phyloP scores from a whole-genome alignment of 2,888 invertebrate species.

The Oxyteleia sp. region DNA sequence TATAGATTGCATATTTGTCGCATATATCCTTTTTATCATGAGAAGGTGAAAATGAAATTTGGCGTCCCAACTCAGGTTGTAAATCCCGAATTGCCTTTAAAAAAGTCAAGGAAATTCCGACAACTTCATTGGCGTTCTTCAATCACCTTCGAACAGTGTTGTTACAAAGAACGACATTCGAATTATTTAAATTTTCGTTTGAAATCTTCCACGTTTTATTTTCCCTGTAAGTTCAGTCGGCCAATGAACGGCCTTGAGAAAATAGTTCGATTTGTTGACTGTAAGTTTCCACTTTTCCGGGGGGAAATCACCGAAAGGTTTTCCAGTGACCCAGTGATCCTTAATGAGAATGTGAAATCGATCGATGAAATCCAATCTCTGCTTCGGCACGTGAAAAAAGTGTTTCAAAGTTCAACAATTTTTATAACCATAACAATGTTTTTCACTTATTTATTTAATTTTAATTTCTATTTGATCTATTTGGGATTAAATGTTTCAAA shows the following conservation, averaged over 20 bases:
- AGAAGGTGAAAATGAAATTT: too few relatives aligned
- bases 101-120: slow-evolving; percentile 33
- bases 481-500: too few relatives aligned
- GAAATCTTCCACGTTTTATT: slow-evolving; percentile 5
- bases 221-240: slow-evolving; percentile 23
- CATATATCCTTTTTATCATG: too few relatives aligned
- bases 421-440: too few relatives aligned
- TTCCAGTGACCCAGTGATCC: slow-evolving; percentile 22
- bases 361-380: slow-evolving; percentile 8
- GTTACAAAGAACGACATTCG: slow-evolving; percentile 13
- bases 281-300: slow-evolving; percentile 2
- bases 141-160: slow-evolving; percentile 7
- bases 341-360: slow-evolving; percentile 22
- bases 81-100: slow-evolving; percentile 19
- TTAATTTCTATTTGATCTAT: too few relatives aligned
- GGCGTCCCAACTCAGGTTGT: slow-evolving; percentile 18
- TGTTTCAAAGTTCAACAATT: too few relatives aligned
- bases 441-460: too few relatives aligned
- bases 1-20: too few relatives aligned
- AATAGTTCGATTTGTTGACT: neutral
- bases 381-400: too few relatives aligned
- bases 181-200: slow-evolving; percentile 22
- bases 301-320: slow-evolving; percentile 21
- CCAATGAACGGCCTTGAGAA: slow-evolving; percentile 51
- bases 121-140: slow-evolving; percentile 3